These are phyloP conservation scores for Pandemis cinnamomeana DNA, from an alignment of 2,888 invertebrate species.

Conservation along the genomic window DNA sequence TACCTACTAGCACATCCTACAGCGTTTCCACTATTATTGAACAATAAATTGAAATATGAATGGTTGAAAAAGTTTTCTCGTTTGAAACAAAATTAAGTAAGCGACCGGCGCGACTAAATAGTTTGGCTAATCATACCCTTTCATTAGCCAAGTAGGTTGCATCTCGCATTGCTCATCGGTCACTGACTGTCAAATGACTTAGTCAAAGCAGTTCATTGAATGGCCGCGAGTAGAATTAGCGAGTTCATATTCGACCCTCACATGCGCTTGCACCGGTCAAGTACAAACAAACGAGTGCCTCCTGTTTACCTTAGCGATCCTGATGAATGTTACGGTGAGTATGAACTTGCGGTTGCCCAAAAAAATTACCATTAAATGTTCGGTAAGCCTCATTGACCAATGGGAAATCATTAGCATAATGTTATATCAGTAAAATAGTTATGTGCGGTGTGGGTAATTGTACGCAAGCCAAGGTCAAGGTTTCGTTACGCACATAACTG, in stretches of 20 bases:
- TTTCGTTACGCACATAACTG: constrained; percentile 33
- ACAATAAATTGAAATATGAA: neutral
- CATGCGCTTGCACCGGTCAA: constrained; percentile 7
- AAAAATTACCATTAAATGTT: neutral
- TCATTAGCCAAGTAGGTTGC: neutral
- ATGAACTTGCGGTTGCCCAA: neutral
- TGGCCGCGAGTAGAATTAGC: constrained; percentile 28
- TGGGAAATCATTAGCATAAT: constrained; percentile 25
- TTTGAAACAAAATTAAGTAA: neutral
- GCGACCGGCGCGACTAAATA: neutral
- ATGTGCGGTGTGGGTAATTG: constrained; percentile 25
- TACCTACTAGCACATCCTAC: too few species aligned
- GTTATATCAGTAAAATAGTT: constrained; percentile 12
- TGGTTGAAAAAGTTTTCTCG: neutral
- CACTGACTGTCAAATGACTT: constrained; percentile 20
- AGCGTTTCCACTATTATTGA: too few species aligned
- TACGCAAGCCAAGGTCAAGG: constrained; percentile 37
- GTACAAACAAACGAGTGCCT: neutral
- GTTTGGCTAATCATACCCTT: neutral
- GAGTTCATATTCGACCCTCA: constrained; percentile 31
- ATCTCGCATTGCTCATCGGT: neutral
- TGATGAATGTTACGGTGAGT: neutral
- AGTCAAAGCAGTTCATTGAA: constrained; percentile 17
- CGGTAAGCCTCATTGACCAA: neutral
- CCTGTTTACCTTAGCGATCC: neutral